Evolutionary conservation across 2,113 vertebrate genomes (phyloP), one percentile per base, ranked within the genome.

Genomic region (Odontophorus gujanensis): DNA sequence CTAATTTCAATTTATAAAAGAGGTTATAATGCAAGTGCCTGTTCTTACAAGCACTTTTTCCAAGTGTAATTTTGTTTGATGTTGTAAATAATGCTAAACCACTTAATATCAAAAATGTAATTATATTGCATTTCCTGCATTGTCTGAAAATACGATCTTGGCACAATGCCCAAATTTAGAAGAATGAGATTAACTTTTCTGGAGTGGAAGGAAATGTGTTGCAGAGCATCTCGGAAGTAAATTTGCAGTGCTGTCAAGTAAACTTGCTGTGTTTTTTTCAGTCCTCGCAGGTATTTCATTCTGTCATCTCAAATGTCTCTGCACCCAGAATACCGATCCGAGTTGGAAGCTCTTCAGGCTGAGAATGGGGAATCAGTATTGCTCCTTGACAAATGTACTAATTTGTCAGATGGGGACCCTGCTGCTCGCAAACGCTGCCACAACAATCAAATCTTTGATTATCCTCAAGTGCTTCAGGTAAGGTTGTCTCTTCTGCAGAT

Each of bases 401-500:
- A 99, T 84, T 98, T 99, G 26, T 99, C 99, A 0, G 98, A 99
- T 67, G 99, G 98, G 0, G 85, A 97, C 28, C 97, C 98, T 15
- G 96, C 98, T 2, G 87, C 97, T 48, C 97, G 98, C 32, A 99
- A 98, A 67, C 99, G 99, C 68, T 99, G 99, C 94, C 98, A 97
- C 95, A 98, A 98, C 93, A 98, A 98, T 53, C 98, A 99, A 93
- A 97, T 98, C 87, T 99, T 98, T n/a, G 98, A 99, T 94, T 99
- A 99, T 95, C 99, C 99, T 20, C 99, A 99, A 30, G 98, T 99
- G 80, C 98, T 99, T 47, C 99, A 99, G 99, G 99, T 99, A 91
- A 91, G 97, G 53, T 25, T 57, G 1, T 12, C 8, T 87, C 7
- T 43, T 14, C 79, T 87, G 30, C 68, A 87, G 6, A 25, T 68